Evolutionary conservation across 37 sponge, comb jelly and placozoan species (phyloP).

Genomic region (Theonella swinhoei): DNA sequence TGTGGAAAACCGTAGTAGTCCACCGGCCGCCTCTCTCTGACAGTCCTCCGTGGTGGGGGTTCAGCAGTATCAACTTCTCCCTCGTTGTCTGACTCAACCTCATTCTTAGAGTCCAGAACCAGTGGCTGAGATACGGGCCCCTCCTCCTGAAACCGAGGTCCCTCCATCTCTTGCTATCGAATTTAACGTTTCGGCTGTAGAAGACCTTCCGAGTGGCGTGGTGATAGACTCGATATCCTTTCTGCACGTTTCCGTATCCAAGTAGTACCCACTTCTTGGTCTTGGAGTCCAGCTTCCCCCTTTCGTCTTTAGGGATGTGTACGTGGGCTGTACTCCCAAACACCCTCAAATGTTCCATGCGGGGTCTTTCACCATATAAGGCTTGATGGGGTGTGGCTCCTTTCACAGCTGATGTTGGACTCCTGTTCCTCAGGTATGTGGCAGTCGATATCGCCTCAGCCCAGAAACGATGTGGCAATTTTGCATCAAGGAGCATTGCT

Average conservation of each 20-base stretch:
- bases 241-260: no score
- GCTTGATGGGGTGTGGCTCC: not conserved
- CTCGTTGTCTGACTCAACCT: not conserved
- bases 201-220: not conserved
- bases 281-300: no score
- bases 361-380: not conserved
- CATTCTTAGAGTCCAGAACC: not conserved
- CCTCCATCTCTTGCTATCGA: not conserved
- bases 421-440: no score
- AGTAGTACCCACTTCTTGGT: no score
- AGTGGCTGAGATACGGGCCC: not conserved
- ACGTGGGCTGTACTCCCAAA: no score
- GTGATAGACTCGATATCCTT: no score
- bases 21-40: constrained; percentile 9
- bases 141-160: not conserved
- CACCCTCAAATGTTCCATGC: no score
- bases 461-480: no score
- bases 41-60: not conserved
- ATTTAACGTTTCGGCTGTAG: constrained; percentile 4
- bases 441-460: no score
- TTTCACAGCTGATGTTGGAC: no score
- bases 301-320: no score
- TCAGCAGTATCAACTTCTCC: not conserved
- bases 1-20: no score
- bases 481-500: constrained; percentile 11